Evolutionary conservation across 2,113 vertebrate species (phyloP).

Genomic region (Saguinus midas): DNA sequence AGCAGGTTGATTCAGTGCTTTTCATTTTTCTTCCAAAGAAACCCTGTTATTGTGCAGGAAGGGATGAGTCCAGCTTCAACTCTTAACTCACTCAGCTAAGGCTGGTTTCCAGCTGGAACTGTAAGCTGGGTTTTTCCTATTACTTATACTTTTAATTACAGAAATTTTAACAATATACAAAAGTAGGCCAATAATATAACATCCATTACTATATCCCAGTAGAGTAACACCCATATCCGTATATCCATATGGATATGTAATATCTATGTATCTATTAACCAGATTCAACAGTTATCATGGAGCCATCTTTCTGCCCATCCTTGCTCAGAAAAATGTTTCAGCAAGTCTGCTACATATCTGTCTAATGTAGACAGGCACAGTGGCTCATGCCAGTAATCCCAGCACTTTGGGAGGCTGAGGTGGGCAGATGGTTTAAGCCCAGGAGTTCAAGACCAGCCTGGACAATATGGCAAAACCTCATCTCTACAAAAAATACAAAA

Average conservation of each 20-base stretch:
- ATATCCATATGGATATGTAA: neutral
- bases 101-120: neutral
- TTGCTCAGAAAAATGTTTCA: neutral
- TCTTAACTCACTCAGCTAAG: neutral
- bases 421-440: too few species aligned
- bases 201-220: neutral
- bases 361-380: neutral
- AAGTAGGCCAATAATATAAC: neutral
- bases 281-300: neutral
- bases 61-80: neutral
- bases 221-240: neutral
- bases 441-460: too few species aligned
- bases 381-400: too few species aligned
- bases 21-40: conserved; percentile 35
- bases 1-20: neutral
- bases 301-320: neutral
- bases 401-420: too few species aligned
- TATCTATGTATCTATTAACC: neutral
- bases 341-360: neutral
- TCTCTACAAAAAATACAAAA: too few species aligned
- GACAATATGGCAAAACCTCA: too few species aligned
- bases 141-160: neutral
- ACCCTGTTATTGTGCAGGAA: neutral
- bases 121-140: neutral
- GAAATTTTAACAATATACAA: neutral